Evolutionary conservation across 2,888 invertebrate genomes (phyloP), one percentile per base, ranked within the genome.

Genomic region (Dorcus parallelipipedus): DNA sequence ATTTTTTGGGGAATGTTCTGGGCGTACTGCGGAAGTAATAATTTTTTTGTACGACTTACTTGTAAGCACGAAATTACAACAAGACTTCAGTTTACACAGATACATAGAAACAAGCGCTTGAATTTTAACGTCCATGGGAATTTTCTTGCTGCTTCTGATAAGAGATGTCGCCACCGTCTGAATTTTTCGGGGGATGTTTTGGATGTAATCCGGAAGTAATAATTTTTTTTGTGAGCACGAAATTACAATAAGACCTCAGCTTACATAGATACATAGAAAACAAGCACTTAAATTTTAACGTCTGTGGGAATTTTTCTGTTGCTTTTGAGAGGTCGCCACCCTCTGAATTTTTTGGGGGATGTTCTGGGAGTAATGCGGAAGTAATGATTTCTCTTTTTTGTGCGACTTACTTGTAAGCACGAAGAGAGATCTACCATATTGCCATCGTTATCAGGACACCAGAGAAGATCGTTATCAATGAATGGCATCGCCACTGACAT

Each of bases 391-490:
- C 7, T 33, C 3, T 26, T 6, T 26, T 26, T 4, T 26, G 26
- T 4, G 6, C 1, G 9, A 45, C n/a, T 56, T 77, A 92, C 93
- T 86, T 91, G 90, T 75, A 94, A 86, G 82, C 93, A 93, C 79
- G 89, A 89, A 71, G 92, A 89, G 76, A 94, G 85, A 78, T 94
- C 94, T 75, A 93, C 93, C 88, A 94, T 93, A 80, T 93, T 93
- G 79, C 93, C 93, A 83, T 94, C 94, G 82, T 93, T 93, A 84
- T 94, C 94, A 76, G 93, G 92, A 84, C 93, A 91, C 95, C 95
- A 95, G 78, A 91, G 83, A 73, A 94, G 85, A 79, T 95, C 94
- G 86, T 95, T 94, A 84, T 95, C 94, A 82, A 95, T 93, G 86
- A 94, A 95, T 84, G 94, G 93, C 93, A 93, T 93, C 85, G 90